These are phyloP conservation scores for Gonatopus flavifemur DNA, from an alignment of 1,140 invertebrate genomes.

Conservation along the genomic window DNA sequence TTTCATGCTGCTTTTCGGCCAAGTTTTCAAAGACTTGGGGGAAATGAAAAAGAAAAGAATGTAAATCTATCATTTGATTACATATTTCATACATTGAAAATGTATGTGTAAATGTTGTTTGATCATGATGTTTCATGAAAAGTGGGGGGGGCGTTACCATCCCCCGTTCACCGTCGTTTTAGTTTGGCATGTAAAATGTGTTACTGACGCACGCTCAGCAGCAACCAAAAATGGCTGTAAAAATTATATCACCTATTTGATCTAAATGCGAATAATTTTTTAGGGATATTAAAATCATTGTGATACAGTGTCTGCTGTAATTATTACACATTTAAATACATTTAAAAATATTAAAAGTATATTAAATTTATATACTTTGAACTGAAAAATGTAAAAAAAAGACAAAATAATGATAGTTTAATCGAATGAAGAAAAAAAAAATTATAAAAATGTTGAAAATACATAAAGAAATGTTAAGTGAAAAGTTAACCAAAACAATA, in stretches of 20 bases:
- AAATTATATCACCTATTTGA: not conserved
- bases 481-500: not conserved
- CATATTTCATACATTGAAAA: not conserved
- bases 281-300: conserved; percentile 24
- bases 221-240: not conserved
- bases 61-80: not conserved
- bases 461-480: not conserved
- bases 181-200: too few relatives aligned
- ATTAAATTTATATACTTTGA: not conserved
- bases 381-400: not conserved
- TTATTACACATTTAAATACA: conserved; percentile 3
- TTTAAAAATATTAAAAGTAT: not conserved
- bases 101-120: conserved; percentile 3
- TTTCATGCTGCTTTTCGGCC: conserved; percentile 11
- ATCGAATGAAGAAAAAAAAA: not conserved
- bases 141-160: too few relatives aligned
- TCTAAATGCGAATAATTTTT: conserved; percentile 3
- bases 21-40: too few relatives aligned
- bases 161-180: too few relatives aligned
- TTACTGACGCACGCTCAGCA: too few relatives aligned
- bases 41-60: not conserved
- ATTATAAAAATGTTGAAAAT: not conserved
- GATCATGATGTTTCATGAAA: conserved; percentile 14
- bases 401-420: not conserved
- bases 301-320: conserved; percentile 27